Evolutionary conservation across 1,140 invertebrate genomes (phyloP), one percentile per base, ranked within the genome.

Genomic region (Gonioctena quinquepunctata): DNA sequence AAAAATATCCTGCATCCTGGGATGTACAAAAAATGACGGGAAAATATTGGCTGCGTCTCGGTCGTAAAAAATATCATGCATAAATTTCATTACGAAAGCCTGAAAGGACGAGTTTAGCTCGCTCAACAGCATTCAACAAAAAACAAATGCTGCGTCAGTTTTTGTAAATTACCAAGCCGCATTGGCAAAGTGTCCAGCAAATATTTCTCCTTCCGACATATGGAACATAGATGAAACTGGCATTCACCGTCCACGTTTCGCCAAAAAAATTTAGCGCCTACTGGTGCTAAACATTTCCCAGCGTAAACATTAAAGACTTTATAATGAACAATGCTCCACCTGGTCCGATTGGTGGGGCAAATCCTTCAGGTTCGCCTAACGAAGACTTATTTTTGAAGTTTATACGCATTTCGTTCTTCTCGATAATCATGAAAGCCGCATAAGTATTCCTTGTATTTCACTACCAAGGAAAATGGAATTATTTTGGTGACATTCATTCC

Each of bases 221-320:
- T 33, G 28, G 28, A 33, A 11, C 13, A 33, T 33, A 33, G 28
- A 33, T 13, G 0, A 33, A 13, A 33, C 28, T 0, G 28, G 13
- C 13, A 33, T 33, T 13, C 7, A 33, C 4, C 7, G 28, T 33
- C 2, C 3, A 33, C 28, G 28, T 33, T 0, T 33, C 28, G 7
- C 13, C 28, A n/a, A 57, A 57, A 57, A 23, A 57, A 22, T 57
- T 6, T 57, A 23, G 54, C 23, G 18, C 11, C 18, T 11, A 57
- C 5, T 13, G 54, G 18, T 22, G 22, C 13, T 18, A 4, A 13
- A 13, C 18, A 42, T 79, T 77, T 60, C 73, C 77, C 0, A 26
- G 75, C 48, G 61, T 73, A 23, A 42, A 73, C 50, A 71, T 71
- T 33, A 73, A 71, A 49, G 63, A 69, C 18, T 64, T 71, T 62